Base-by-base conservation (phyloP, 2,888 invertebrate genomes). In the Perizoma affinitatum region DNA sequence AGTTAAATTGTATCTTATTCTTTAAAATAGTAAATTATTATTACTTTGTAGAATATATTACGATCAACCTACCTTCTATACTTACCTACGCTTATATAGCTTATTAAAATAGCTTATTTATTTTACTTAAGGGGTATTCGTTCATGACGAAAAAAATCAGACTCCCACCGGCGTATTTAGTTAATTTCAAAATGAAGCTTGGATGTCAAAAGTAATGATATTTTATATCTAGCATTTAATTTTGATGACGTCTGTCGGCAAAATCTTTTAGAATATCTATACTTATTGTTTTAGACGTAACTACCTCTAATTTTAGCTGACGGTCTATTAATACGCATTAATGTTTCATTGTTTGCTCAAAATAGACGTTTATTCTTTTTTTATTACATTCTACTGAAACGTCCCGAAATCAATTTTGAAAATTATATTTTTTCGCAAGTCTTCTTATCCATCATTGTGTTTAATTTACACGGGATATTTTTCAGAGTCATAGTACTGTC, bases 401-500 rank as follows among this genome's bases (percentile, higher is more conserved):
- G 22, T 1, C 22, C 22, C 22, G 22, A 61, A 64, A 67, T 64
- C 62, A 64, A 65, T 66, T 66, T 61, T 33, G 33, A 47, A 67
- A 67, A 66, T 65, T 79, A 73, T 76, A 78, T 78, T 80, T 78
- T 77, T 73, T 68, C 72, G 58, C 58, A 53, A 58, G 72, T 70
- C 69, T 68, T 66, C 68, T 72, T 78, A 84, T 87, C 82, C 80
- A 87, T 87, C 86, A 86, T 78, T 70, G 68, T 62, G 58, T 67
- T 69, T 69, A 87, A 87, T 87, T 87, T 84, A 84, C 83, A 82
- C 75, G 66, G 69, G 65, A 72, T 72, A 78, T 82, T 83, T 83
- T 84, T 75, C 80, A 81, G 78, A 82, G 86, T 87, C 88, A 87
- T 84, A 82, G 73, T 73, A 60, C 71, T 74, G 79, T 84, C 86